Evolutionary conservation across 1,140 invertebrate genomes (phyloP).

Genomic region (Formica exsecta): DNA sequence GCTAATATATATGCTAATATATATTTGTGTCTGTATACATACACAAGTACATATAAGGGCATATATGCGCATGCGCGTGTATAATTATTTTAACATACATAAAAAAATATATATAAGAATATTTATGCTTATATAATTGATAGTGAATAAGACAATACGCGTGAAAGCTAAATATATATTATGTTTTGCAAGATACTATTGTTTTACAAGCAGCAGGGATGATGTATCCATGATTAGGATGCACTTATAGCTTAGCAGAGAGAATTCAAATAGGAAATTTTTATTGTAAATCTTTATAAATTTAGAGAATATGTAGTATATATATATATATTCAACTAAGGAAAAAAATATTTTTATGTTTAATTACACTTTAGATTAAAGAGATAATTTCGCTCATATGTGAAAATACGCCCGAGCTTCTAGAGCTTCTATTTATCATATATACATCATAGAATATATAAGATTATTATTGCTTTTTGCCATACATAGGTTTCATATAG

Average conservation of each 20-base stretch:
- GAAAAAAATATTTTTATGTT: conserved; percentile 34
- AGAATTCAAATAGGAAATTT: conserved; percentile 33
- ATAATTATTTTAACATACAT: not conserved
- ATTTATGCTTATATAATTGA: conserved; percentile 70
- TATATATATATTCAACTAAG: conserved; percentile 2
- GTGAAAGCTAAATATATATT: conserved; percentile 55
- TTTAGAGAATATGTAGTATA: conserved; percentile 28
- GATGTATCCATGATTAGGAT: conserved; percentile 28
- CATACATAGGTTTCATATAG: not conserved
- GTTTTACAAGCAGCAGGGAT: conserved; percentile 41
- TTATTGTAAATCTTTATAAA: conserved; percentile 54
- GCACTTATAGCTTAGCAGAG: conserved; percentile 30
- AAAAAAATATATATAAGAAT: conserved; percentile 42
- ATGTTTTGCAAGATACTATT: conserved; percentile 47
- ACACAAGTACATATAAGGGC: conserved; percentile 67
- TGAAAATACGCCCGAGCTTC: conserved; percentile 3
- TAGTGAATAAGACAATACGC: conserved; percentile 75
- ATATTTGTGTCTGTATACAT: conserved; percentile 18
- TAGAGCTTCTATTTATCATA: conserved; percentile 25
- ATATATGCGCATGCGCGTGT: conserved; percentile 41
- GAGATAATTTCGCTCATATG: conserved; percentile 21
- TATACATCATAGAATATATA: conserved; percentile 32
- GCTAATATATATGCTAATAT: conserved; percentile 41
- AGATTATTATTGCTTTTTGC: conserved; percentile 38
- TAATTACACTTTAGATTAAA: conserved; percentile 40